Base-by-base conservation (phyloP, 2,888 invertebrate genomes). In the Euspilapteryx auroguttella region DNA sequence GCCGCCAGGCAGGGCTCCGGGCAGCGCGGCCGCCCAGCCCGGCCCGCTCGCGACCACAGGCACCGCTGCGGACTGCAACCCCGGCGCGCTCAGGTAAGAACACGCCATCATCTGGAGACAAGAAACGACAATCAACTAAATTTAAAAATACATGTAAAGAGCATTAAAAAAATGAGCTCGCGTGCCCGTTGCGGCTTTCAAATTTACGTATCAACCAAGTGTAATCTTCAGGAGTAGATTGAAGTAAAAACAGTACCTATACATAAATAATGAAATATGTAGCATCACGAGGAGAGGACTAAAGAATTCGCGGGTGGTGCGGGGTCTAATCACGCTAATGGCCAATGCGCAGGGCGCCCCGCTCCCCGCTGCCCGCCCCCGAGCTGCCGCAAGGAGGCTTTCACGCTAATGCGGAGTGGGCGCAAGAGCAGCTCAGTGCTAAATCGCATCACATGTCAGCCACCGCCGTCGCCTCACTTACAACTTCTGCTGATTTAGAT, bases 221-320 rank as follows among this genome's bases (percentile, higher is more conserved):
- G 53, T 56, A 65, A 68, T 66, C 55, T 63, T 49, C 47, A 35
- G 49, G 47, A 55, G 51, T 47, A 53, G 47, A 52, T 51, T 50
- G 62, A 50, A 66, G 66, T 65, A 59, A 61, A 34, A 65, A 66
- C 62, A 62, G 56, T 49, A 59, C 61, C 54, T 65, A n/a, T n/a
- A 62, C 65, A 73, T 73, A 65, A 73, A 71, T 73, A 71, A 73
- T 73, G 61, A 68, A 69, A 68, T 69, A 69, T 71, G 65, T 66
- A 62, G 61, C 66, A 69, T 69, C 68, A 71, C 64, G 66, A 66
- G 69, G 68, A 64, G 68, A 63, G 59, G 65, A 57, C 65, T 66
- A 63, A 69, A 69, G 69, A 69, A 71, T 66, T 62, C 57, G 64
- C 57, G 58, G 61, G 57, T 44, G 56, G 51, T 57, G 44, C 55